These are phyloP conservation scores for Drosophila rubida DNA, from an alignment of 2,888 invertebrate species.

Conservation along the genomic window DNA sequence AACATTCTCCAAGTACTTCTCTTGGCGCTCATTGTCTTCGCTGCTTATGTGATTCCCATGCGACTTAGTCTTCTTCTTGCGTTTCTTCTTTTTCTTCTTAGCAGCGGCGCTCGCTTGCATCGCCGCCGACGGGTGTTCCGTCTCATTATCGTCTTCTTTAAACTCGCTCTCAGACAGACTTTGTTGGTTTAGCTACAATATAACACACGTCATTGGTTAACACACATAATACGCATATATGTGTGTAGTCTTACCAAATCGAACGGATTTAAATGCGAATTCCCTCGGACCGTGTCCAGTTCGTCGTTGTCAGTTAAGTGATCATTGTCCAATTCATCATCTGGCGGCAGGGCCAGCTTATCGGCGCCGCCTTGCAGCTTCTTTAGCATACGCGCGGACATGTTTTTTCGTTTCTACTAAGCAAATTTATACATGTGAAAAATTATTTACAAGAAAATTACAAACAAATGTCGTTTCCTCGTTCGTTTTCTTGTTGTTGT, in stretches of 20 bases:
- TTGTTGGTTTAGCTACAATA: constrained; percentile 87
- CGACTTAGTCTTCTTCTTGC: constrained; percentile 86
- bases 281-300: constrained; percentile 86
- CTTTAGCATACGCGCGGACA: constrained; percentile 89
- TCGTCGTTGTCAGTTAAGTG: constrained; percentile 86
- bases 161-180: constrained; percentile 89
- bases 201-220: background rate
- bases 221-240: background rate
- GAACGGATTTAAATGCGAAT: constrained; percentile 89
- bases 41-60: constrained; percentile 86
- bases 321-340: constrained; percentile 83
- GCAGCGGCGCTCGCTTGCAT: constrained; percentile 85
- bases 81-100: constrained; percentile 88
- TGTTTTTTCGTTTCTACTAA: constrained; percentile 68
- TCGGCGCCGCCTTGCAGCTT: constrained; percentile 87
- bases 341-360: constrained; percentile 84
- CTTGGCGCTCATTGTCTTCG: constrained; percentile 87
- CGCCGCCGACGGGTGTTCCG: constrained; percentile 86
- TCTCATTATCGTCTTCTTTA: constrained; percentile 89
- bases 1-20: constrained; percentile 82
- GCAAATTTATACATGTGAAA: constrained; percentile 48
- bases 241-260: constrained; percentile 87
- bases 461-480: constrained; percentile 33
- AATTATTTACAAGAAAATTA: constrained; percentile 47
- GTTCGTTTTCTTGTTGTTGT: constrained; percentile 30